Evolutionary conservation across 2,113 vertebrate genomes (phyloP).

Genomic region (Nesoenas mayeri): DNA sequence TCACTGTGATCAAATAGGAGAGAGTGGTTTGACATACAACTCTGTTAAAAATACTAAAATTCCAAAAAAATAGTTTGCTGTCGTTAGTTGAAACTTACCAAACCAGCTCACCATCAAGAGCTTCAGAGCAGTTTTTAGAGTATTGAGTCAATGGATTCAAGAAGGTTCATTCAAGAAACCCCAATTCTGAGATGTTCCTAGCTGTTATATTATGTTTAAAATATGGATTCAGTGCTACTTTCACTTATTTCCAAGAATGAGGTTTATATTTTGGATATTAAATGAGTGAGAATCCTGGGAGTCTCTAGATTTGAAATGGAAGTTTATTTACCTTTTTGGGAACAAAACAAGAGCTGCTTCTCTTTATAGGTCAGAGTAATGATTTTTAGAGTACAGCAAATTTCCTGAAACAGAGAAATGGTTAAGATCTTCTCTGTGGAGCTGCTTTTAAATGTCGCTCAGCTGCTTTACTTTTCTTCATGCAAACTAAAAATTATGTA

Average conservation of each 20-base stretch:
- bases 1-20: neutral
- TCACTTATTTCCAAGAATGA: neutral
- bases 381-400: neutral
- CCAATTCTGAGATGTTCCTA: neutral
- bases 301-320: neutral
- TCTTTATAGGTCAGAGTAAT: neutral
- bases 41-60: neutral
- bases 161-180: neutral
- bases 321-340: neutral
- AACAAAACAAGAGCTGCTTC: neutral
- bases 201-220: neutral
- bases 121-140: neutral
- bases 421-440: neutral
- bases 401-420: neutral
- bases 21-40: neutral
- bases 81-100: neutral
- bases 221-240: neutral
- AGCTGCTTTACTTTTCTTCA: neutral
- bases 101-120: neutral
- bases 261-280: neutral
- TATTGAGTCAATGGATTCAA: neutral
- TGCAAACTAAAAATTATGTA: neutral
- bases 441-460: neutral
- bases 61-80: rapidly evolving
- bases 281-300: neutral